phyloP scores from a whole-genome alignment of 2,113 vertebrate genomes.

The Nanorana parkeri region DNA sequence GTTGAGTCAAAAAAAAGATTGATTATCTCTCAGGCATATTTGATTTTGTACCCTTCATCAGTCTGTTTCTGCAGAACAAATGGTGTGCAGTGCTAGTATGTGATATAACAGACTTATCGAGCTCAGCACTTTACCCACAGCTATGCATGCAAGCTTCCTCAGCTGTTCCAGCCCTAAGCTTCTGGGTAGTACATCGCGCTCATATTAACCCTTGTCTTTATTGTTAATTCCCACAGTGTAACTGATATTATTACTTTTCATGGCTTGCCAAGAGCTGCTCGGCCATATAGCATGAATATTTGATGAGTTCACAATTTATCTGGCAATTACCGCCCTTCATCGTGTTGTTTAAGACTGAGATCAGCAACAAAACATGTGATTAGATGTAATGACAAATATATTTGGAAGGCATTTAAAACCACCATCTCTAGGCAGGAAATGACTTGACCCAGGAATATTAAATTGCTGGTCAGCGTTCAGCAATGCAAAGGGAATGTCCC shows the following conservation, averaged over 20 bases:
- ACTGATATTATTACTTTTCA: constrained; percentile 31
- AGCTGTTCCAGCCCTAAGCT: constrained; percentile 26
- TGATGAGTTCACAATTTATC: constrained; percentile 2
- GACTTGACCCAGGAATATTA: constrained; percentile 17
- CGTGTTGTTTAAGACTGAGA: neutral
- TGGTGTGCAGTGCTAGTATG: neutral
- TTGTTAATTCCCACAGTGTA: constrained; percentile 33
- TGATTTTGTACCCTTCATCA: no score
- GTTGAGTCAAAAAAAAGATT: no score
- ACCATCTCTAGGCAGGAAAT: constrained; percentile 13
- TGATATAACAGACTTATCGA: neutral
- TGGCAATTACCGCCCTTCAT: neutral
- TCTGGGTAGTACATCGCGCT: constrained; percentile 1
- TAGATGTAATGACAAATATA: constrained; percentile 29
- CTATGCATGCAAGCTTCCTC: neutral
- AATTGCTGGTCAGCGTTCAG: neutral
- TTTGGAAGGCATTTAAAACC: constrained; percentile 31
- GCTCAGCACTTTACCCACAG: neutral
- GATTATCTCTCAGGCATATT: no score
- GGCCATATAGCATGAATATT: constrained; percentile 4
- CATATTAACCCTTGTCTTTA: neutral
- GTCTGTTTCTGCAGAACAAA: no score
- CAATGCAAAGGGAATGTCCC: constrained; percentile 16
- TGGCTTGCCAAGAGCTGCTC: constrained; percentile 19
- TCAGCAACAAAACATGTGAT: constrained; percentile 33